Base-by-base conservation (phyloP, 2,888 invertebrate genomes). In the Drosophila meridionalis region DNA sequence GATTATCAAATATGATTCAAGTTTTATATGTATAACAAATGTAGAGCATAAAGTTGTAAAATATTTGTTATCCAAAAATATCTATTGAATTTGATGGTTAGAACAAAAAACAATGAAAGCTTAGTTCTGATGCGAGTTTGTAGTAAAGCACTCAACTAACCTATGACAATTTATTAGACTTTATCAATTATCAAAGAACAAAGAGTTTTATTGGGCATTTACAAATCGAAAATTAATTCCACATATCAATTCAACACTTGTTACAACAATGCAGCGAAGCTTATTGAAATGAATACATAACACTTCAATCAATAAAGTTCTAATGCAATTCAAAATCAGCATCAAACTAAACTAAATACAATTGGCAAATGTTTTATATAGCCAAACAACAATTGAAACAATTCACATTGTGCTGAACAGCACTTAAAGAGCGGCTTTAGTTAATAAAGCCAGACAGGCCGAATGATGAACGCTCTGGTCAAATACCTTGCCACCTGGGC, bases 401-500 rank as follows among this genome's bases (percentile, higher is more conserved):
- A 11, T 58, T 65, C 40, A n/a, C 45, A 53, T 60, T 72, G 43
- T 45, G 57, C 45, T 77, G 48, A 72, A 72, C 30, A 47, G 30
- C 34, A 64, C 50, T 42, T 53, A 36, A 78, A 52, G 26, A 42
- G 42, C 11, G n/a, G 7, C n/a, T 56, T 60, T 66, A 73, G 62
- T 73, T 78, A 78, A 78, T 68, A 48, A 48, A 5, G 7, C 14
- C 42, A 26, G 32, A 28, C 70, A 26, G 40, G 48, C 38, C 28
- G 38, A 55, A n/a, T 53, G 47, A 30, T 48, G 45, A 60, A 47
- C 45, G 14, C 47, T 59, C 48, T 34, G 38, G 12, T 52, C 38
- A 62, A 42, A 65, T 9, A 9, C 2, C 42, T 20, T 3, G 11
- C n/a, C 30, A 40, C 32, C 20, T 26, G 11, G 11, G 34, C 42